Evolutionary conservation across 2,888 invertebrate species (phyloP).

Genomic region (Eristalis intricaria): DNA sequence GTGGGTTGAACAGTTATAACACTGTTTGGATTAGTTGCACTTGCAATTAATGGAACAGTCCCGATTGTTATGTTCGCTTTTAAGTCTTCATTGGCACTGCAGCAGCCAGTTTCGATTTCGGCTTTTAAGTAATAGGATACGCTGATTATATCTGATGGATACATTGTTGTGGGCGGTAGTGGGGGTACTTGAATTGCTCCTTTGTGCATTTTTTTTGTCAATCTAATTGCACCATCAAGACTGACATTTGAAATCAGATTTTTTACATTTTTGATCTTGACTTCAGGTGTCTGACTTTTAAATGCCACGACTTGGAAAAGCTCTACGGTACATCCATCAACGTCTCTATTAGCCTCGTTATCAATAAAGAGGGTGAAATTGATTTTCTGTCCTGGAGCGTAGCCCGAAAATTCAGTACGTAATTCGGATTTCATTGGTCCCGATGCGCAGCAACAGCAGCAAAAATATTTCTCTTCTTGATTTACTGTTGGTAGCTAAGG

Average conservation of each 20-base stretch:
- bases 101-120: conserved; percentile 51
- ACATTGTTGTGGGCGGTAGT: conserved; percentile 41
- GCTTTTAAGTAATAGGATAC: conserved; percentile 44
- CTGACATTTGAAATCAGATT: conserved; percentile 3
- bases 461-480: conserved; percentile 72
- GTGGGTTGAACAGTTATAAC: conserved; percentile 73
- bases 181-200: conserved; percentile 47
- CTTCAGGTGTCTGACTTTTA: conserved; percentile 71
- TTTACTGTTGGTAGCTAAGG: conserved; percentile 67
- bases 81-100: conserved; percentile 41
- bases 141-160: conserved; percentile 31
- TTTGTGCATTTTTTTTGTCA: conserved; percentile 49
- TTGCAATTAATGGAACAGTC: conserved; percentile 75
- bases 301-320: conserved; percentile 71
- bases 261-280: conserved; percentile 41
- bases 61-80: conserved; percentile 73
- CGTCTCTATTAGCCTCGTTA: conserved; percentile 73
- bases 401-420: conserved; percentile 73
- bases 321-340: conserved; percentile 65
- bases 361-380: conserved; percentile 72
- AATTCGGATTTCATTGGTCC: conserved; percentile 72
- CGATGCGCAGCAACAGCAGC: conserved; percentile 73
- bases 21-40: conserved; percentile 71
- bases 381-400: conserved; percentile 74
- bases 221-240: conserved; percentile 28